A percentile compares a stretch with the other conserved stretches of the same genome.
These are phyloP conservation scores for Sebastes oblongus DNA, from an alignment of 2,797 vertebrate genomes.

Conservation along the genomic window DNA sequence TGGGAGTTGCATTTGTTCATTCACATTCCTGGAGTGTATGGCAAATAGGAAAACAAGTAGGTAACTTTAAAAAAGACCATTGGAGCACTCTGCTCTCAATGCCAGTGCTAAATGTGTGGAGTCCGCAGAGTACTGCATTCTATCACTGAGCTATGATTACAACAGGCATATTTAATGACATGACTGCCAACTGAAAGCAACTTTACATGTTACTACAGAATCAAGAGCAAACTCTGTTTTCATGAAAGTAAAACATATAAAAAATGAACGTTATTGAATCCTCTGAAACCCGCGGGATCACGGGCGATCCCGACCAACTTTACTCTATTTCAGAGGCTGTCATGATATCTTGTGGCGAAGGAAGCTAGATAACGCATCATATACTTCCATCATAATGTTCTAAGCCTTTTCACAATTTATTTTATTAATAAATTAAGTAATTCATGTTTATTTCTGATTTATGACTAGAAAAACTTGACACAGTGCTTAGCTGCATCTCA, in stretches of 20 bases:
- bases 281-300: too few species aligned
- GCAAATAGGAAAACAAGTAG: background rate
- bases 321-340: too few species aligned
- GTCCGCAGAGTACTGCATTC: background rate
- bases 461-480: too few species aligned
- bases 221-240: background rate
- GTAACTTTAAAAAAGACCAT: background rate
- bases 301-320: too few species aligned
- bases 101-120: background rate
- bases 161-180: background rate
- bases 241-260: background rate
- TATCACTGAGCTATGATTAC: background rate
- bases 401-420: too few species aligned
- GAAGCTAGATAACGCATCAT: too few species aligned
- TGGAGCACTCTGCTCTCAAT: background rate
- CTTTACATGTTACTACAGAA: background rate
- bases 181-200: background rate
- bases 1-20: slow-evolving; percentile 23
- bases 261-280: too few species aligned
- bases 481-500: too few species aligned
- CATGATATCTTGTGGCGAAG: too few species aligned
- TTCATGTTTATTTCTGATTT: too few species aligned
- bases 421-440: too few species aligned
- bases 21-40: slow-evolving; percentile 4
- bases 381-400: too few species aligned